Evolutionary conservation across 2,113 vertebrate genomes (phyloP).

Genomic region (Anser brachyrhynchus): DNA sequence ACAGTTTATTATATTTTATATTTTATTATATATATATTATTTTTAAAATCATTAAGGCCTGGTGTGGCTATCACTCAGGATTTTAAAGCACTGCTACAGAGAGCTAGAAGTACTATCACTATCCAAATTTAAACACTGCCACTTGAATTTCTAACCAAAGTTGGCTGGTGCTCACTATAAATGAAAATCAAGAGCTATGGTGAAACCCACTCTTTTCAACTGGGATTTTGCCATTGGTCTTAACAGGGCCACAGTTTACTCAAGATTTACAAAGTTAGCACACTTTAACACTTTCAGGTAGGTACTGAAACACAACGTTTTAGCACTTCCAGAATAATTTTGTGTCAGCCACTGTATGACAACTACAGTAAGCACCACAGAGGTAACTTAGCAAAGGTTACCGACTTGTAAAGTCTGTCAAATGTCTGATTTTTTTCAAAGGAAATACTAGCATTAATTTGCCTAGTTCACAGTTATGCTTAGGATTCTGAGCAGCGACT

Average conservation of each 20-base stretch:
- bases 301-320: background rate
- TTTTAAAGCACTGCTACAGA: background rate
- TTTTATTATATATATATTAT: background rate
- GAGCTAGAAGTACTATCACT: background rate
- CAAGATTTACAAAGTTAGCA: background rate
- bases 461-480: background rate
- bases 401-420: background rate
- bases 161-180: background rate
- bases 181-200: background rate
- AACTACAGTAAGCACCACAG: background rate
- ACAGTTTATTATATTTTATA: background rate
- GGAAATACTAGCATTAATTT: constrained; percentile 28
- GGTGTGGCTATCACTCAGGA: background rate
- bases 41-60: background rate
- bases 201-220: background rate
- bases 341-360: background rate
- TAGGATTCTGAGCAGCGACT: background rate
- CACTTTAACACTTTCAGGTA: background rate
- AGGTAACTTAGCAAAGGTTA: background rate
- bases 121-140: background rate
- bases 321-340: background rate
- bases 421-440: background rate
- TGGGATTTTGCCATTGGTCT: background rate
- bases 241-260: background rate
- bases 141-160: background rate